A percentile compares a stretch with the other conserved stretches of the same genome.
phyloP scores from a whole-genome alignment of 2,888 invertebrate species.

The Bombyx huttoni region DNA sequence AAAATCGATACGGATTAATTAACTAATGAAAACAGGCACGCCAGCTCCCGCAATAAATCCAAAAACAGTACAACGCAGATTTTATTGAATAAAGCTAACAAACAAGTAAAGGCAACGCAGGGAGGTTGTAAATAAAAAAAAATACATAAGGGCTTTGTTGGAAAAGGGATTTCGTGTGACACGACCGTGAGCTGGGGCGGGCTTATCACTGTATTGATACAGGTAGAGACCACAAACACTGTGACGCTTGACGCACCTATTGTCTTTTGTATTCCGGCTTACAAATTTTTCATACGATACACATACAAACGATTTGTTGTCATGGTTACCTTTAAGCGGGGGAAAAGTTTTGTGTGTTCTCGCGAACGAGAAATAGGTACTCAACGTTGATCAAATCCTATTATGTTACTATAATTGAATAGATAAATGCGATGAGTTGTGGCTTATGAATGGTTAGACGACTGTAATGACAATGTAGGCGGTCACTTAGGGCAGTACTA shows the following conservation, averaged over 20 bases:
- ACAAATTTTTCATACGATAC: constrained; percentile 1
- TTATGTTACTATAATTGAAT: no score
- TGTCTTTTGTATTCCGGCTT: constrained; percentile 5
- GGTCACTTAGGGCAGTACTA: no score
- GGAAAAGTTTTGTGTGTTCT: background rate
- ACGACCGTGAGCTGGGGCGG: constrained; percentile 26
- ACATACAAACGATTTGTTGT: background rate
- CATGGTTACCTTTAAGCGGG: background rate
- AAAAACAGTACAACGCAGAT: constrained; percentile 6
- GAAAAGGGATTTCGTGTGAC: constrained; percentile 46
- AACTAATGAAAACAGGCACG: constrained; percentile 3
- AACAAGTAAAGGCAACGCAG: constrained; percentile 13
- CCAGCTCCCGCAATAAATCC: constrained; percentile 3
- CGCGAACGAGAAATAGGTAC: no score
- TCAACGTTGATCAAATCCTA: no score
- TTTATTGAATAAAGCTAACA: constrained; percentile 9
- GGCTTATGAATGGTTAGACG: no score
- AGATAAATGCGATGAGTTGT: no score
- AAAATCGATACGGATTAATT: constrained; percentile 1
- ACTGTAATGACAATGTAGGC: no score
- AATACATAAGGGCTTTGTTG: constrained; percentile 37
- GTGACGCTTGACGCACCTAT: constrained; percentile 5
- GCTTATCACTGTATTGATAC: constrained; percentile 42
- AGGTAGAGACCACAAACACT: constrained; percentile 13
- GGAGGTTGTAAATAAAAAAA: constrained; percentile 27